Evolutionary conservation across 2,888 invertebrate species (phyloP).

Genomic region (Galerucella pusilla): DNA sequence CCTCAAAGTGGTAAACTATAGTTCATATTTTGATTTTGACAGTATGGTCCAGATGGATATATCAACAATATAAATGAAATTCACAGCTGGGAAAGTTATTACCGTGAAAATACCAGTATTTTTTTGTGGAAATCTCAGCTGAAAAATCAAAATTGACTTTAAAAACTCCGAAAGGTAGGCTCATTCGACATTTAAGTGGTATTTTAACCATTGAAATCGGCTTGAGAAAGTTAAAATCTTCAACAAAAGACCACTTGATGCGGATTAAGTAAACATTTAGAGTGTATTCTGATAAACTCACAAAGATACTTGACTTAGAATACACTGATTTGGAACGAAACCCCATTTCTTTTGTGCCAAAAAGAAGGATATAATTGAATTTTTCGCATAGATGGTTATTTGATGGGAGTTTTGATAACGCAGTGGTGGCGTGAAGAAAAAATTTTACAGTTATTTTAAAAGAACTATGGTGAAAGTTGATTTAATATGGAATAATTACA

Average conservation of each 20-base stretch:
- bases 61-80: too few relatives aligned
- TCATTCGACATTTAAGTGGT: constrained; percentile 29
- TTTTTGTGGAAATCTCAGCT: background rate
- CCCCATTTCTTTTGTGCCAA: constrained; percentile 18
- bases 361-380: constrained; percentile 38
- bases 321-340: constrained; percentile 26
- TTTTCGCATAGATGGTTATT: constrained; percentile 39
- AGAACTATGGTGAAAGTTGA: too few relatives aligned
- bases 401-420: constrained; percentile 20
- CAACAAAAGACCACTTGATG: constrained; percentile 42
- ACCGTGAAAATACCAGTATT: background rate
- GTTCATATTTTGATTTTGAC: too few relatives aligned
- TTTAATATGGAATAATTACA: too few relatives aligned
- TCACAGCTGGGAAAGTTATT: too few relatives aligned
- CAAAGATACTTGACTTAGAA: constrained; percentile 47
- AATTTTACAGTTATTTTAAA: background rate
- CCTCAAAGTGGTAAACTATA: too few relatives aligned
- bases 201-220: constrained; percentile 43
- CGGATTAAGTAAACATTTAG: constrained; percentile 47
- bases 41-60: too few relatives aligned
- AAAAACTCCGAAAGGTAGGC: constrained; percentile 25
- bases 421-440: constrained; percentile 5
- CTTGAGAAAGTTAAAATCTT: constrained; percentile 35
- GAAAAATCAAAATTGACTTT: background rate
- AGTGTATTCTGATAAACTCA: constrained; percentile 32